A percentile compares a stretch with the other conserved stretches of the same genome.
Evolutionary conservation across 1,140 invertebrate species (phyloP).

Genomic region (Drosophila nannoptera): DNA sequence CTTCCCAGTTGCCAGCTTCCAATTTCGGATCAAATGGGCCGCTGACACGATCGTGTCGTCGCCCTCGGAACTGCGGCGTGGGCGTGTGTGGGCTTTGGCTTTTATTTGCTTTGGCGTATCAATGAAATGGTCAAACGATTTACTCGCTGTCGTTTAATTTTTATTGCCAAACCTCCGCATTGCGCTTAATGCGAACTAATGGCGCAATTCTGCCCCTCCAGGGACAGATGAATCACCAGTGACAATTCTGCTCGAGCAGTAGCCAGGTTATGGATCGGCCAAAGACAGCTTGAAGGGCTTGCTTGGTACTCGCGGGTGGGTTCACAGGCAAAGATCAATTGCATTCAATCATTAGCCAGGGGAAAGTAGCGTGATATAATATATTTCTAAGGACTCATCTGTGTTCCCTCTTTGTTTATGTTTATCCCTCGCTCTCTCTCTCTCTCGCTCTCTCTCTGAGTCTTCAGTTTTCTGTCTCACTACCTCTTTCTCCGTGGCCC

Average conservation of each 20-base stretch:
- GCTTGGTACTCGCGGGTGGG: too few species aligned
- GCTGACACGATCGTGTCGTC: slow-evolving; percentile 65
- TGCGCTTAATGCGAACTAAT: slow-evolving; percentile 54
- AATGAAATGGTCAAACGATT: slow-evolving; percentile 43
- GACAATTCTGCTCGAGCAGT: slow-evolving; percentile 7
- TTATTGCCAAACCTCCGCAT: slow-evolving; percentile 56
- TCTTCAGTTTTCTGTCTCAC: too few species aligned
- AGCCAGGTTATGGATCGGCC: too few species aligned
- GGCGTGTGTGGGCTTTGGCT: slow-evolving; percentile 56
- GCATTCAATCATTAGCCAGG: too few species aligned
- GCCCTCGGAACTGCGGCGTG: slow-evolving; percentile 31
- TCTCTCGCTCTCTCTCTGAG: background rate
- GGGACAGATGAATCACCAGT: slow-evolving; percentile 29
- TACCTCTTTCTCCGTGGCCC: background rate
- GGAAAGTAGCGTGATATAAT: too few species aligned
- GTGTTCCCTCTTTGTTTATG: background rate
- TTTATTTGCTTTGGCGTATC: slow-evolving; percentile 40
- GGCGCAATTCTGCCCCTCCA: slow-evolving; percentile 20
- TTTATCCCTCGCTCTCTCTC: background rate
- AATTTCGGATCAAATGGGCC: slow-evolving; percentile 61
- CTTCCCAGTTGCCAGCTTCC: slow-evolving; percentile 15
- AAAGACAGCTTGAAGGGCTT: background rate
- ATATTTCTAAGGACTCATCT: too few species aligned
- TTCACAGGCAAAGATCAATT: too few species aligned
- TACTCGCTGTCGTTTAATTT: slow-evolving; percentile 54